Percentiles rank a stretch among this genome's conserved stretches.
These are phyloP conservation scores for Chaetogeoica ovagalla DNA, from an alignment of 2,888 invertebrate genomes.

Conservation along the genomic window DNA sequence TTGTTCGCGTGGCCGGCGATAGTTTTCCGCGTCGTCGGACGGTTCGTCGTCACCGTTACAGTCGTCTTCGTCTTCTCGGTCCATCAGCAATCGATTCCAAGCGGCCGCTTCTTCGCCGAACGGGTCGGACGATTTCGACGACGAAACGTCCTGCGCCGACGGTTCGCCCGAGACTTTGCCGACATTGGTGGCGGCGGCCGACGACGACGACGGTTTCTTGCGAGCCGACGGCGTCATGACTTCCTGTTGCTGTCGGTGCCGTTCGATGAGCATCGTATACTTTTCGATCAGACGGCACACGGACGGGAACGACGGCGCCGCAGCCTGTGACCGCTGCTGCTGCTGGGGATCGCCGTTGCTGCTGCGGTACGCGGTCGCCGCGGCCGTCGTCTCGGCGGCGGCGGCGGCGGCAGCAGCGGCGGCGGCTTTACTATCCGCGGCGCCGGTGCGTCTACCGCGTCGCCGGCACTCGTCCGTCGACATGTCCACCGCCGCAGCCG, in stretches of 20 bases:
- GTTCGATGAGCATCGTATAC: conserved; percentile 54
- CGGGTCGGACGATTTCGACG: conserved; percentile 10
- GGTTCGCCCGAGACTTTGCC: too few species aligned
- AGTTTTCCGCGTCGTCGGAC: conserved; percentile 31
- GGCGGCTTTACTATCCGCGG: neutral
- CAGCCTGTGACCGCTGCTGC: too few species aligned
- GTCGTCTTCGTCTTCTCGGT: neutral
- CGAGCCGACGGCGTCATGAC: conserved; percentile 63
- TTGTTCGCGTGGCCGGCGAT: neutral
- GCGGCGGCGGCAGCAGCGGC: conserved; percentile 2
- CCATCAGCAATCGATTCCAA: conserved; percentile 35
- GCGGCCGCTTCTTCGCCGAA: conserved; percentile 53
- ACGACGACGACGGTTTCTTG: conserved; percentile 65
- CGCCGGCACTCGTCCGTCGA: conserved; percentile 46
- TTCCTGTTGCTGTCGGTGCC: conserved; percentile 46
- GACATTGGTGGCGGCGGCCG: conserved; percentile 55
- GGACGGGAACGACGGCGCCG: conserved; percentile 49
- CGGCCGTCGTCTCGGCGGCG: neutral
- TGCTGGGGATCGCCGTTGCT: neutral
- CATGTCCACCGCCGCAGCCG: neutral
- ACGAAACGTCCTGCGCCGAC: conserved; percentile 56
- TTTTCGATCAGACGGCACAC: conserved; percentile 53
- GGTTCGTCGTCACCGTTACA: neutral
- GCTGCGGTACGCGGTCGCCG: neutral
- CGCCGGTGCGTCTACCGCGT: conserved; percentile 44